Base-by-base conservation (phyloP, 2,888 invertebrate genomes). In the Arrhopalites spinosus region DNA sequence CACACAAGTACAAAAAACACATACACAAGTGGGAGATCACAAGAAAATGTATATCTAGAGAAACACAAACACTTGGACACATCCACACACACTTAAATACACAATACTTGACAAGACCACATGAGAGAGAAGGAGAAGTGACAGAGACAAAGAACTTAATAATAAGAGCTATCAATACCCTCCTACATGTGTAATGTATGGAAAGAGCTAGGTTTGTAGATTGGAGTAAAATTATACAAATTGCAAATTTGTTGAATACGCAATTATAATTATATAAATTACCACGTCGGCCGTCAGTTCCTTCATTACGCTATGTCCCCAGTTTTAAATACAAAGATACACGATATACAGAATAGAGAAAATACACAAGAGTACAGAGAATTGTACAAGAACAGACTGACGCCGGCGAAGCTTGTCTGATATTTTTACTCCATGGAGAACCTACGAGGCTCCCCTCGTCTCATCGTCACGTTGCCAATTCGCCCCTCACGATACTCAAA, bases 331-430 rank as follows among this genome's bases (percentile, higher is more conserved):
- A 69, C 71, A 71, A 59, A 69, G 27, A 27, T 53, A 53, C 68
- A 50, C 15, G 29, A 29, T 61, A 36, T 73, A 47, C 71, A 71
- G 59, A 20, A 71, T 71, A 69, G 74, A 74, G 59, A 74, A 68
- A 59, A 63, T 76, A 77, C 79, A 78, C 77, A 78, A 76, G 77
- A 77, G 75, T 75, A 78, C 75, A 78, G 74, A 75, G 78, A 80
- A 78, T 79, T 79, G 78, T 79, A 79, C 80, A 79, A 78, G 74
- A 63, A 77, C 67, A 74, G 78, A 80, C 80, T 80, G 79, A 80
- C 77, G 79, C 80, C 79, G 80, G 80, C 72, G 74, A 76, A 66
- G 74, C 73, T 78, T 27, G 69, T 69, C 71, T 71, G 59, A 71
- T 71, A 71, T 71, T 71, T 70, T 71, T 71, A 71, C 71, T 71